Evolutionary conservation across 1,140 invertebrate genomes (phyloP).

Genomic region (Bemisia tabaci): DNA sequence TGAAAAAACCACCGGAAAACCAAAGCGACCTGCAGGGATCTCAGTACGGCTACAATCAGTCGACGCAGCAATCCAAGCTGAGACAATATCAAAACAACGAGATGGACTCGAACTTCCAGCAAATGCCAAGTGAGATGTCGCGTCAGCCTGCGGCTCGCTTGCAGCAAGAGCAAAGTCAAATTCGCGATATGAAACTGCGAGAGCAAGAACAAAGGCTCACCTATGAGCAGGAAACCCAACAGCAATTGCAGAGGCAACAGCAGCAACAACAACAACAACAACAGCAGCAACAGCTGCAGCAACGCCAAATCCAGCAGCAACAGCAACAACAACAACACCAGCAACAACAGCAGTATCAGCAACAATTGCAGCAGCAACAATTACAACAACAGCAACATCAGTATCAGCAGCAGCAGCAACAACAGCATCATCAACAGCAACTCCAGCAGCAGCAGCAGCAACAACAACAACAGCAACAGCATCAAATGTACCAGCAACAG

Average conservation of each 20-base stretch:
- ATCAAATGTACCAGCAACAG: slow-evolving; percentile 15
- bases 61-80: background rate
- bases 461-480: slow-evolving; percentile 11
- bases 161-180: slow-evolving; percentile 6
- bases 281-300: slow-evolving; percentile 9
- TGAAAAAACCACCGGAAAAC: background rate
- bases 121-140: background rate
- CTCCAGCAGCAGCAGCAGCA: slow-evolving; percentile 18
- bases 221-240: background rate
- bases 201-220: slow-evolving; percentile 1
- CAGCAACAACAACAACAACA: slow-evolving; percentile 13
- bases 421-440: slow-evolving; percentile 17
- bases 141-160: background rate
- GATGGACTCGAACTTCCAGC: background rate
- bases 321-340: slow-evolving; percentile 14
- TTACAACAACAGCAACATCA: slow-evolving; percentile 16
- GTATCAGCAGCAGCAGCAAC: slow-evolving; percentile 18
- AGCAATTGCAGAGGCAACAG: background rate
- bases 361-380: slow-evolving; percentile 16
- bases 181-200: background rate
- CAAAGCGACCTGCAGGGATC: background rate
- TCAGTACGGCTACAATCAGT: background rate
- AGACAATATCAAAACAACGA: background rate
- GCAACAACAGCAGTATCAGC: slow-evolving; percentile 15
- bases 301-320: slow-evolving; percentile 10